Base-by-base conservation (phyloP, 2,888 invertebrate genomes). In the Conchocele bisecta region DNA sequence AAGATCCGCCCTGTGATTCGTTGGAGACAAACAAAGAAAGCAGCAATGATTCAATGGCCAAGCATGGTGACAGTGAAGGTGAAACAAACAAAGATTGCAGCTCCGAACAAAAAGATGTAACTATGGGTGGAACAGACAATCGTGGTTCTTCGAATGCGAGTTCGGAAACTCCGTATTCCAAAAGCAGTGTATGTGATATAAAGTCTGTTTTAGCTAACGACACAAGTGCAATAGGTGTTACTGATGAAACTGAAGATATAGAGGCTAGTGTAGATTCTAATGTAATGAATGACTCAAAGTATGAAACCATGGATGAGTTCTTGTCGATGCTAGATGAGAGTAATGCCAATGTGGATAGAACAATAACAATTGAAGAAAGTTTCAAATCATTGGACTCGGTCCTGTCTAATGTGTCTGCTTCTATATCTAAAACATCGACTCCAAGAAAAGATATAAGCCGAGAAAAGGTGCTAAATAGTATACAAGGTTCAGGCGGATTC, bases 1-100 rank as follows among this genome's bases (percentile, higher is more conserved):
- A 93, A 46, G 91, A 92, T 63, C 92, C 92, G 0, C 78, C 91
- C 2, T 88, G 82, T 15, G 78, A 79, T 37, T 81, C 33, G 31
- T 13, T 51, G 31, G 6, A 31, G 22, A 35, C 20, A 31, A 35
- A 51, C 2, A 7, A 22, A 5, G 28, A 28, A 24, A 20, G 26
- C n/a, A 33, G 29, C 22, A 13, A 15, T 17, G 31, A 20, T n/a
- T 3, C 48, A 15, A 31, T 17, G 15, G 28, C 48, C 31, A 31
- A 29, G 13, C 48, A 29, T 29, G 48, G 26, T 24, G 26, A 26
- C 31, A 57, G 9, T 26, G 26, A 33, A 22, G 17, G 15, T 15
- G 60, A 60, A 7, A 15, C 24, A 39, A 17, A 9, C 17, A 35
- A 41, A 15, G 22, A 15, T 41, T 26, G 15, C 15, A 20, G 5